Evolutionary conservation across 2,797 vertebrate species (phyloP), one percentile per base, ranked within the genome.

Genomic region (Bradypodion pumilum): DNA sequence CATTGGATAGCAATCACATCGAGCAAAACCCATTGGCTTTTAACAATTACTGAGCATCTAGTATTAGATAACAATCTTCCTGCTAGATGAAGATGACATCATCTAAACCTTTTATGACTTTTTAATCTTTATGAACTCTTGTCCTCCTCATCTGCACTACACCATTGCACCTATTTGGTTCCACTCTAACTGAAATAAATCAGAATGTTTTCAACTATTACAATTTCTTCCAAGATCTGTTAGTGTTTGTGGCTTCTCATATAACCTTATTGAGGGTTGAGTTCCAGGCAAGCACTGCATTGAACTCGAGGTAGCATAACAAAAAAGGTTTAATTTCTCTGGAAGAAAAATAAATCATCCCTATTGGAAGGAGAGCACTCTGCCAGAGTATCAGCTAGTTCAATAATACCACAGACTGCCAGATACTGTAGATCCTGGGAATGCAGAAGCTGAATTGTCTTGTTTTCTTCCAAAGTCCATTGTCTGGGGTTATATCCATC

Each of bases 291-390:
- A 85, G 77, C 37, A 35, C 44, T 81, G 49, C 82, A 56, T 52
- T 80, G 80, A 92, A 52, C 16, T 82, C 87, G 62, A 40, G 89
- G 73, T 80, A 84, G 87, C 87, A 88, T 80, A 93, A 90, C 70
- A 85, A 49, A 12, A 49, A 49, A 91, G 70, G 81, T 78, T 86
- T 84, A 92, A 86, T 85, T 81, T 75, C 12, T 86, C 87, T 90
- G 75, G 49, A 84, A 81, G 73, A 89, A 90, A 91, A 90, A 90
- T 77, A 92, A 90, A 91, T 89, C 84, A 74, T 88, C 86, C 81
- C 78, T 92, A 91, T 93, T 92, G 92, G 73, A 76, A 72, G 60
- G 86, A 85, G 82, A 79, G 72, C 66, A 77, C 44, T 72, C 46
- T n/a, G 60, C 86, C 80, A 85, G 79, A 91, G 73, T 3, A 78